Conservation (phyloP, 2,797 vertebrate genomes). For the Melanotaenia boesemani region DNA sequence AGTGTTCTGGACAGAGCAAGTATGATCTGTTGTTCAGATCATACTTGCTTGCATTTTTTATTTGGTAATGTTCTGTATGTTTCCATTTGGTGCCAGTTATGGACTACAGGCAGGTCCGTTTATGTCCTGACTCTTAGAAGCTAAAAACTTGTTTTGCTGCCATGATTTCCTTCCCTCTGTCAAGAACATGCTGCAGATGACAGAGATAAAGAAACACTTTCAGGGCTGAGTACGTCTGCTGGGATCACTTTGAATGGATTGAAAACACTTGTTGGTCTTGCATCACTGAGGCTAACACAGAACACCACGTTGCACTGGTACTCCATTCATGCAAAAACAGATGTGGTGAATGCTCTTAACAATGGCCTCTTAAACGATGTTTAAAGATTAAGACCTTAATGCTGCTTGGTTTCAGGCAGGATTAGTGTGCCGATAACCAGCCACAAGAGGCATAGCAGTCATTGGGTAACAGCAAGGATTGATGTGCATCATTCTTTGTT, state of each 20-base stretch:
- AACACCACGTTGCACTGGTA: background rate
- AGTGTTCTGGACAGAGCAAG: background rate
- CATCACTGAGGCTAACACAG: slow-evolving; percentile 2
- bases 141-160: background rate
- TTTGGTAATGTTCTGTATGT: background rate
- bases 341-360: background rate
- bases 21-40: background rate
- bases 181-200: background rate
- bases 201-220: slow-evolving; percentile 1
- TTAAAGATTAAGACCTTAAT: background rate
- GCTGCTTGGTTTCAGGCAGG: background rate
- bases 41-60: background rate
- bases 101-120: background rate
- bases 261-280: slow-evolving; percentile 6
- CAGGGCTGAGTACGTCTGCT: background rate
- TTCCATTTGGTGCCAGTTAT: background rate
- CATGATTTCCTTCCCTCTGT: background rate
- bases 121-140: background rate
- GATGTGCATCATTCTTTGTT: background rate
- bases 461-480: background rate
- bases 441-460: background rate
- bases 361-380: background rate
- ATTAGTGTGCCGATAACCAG: background rate
- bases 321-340: background rate
- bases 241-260: background rate